Evolutionary conservation across 2,888 invertebrate species (phyloP), one percentile per base, ranked within the genome.

Genomic region (Drosophila longiperda): DNA sequence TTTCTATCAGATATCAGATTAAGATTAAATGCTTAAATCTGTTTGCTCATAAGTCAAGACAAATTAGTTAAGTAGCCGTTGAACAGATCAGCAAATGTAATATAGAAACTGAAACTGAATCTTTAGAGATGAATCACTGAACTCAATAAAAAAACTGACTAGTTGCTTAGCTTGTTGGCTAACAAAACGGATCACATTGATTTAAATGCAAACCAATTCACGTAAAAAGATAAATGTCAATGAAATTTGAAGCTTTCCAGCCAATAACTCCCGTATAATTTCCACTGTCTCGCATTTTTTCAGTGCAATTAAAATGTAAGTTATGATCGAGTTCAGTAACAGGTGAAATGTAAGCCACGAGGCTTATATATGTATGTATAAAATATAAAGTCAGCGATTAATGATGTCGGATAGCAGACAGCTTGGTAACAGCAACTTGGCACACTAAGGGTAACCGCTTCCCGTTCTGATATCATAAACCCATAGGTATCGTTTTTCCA

Each of bases 291-390:
- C 64, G 52, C 69, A 36, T 76, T 73, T 54, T 79, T 73, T 49
- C 65, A 64, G 64, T 58, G 68, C 79, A 82, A 75, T 87, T 81
- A 88, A 79, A 64, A 67, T 73, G 69, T 72, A 59, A 86, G 71
- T 79, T 77, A 82, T 85, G 79, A 79, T 55, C 70, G 57, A 70
- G 9, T 58, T 55, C 68, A 42, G 33, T 60, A 71, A 34, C 87
- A 83, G 83, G 82, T 83, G 83, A 81, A 83, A 83, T 83, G 83
- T 73, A 74, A 86, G 73, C 73, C 74, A 61, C 36, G 34, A 77
- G 66, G 63, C 49, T 49, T 33, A 59, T 32, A 20, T 12, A 38
- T 55, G 53, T 38, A 15, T 57, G 29, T n/a, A 29, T n/a, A 50
- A 80, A 29, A 6, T 29, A 29, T 29, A 29, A 81, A 75, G 57